Evolutionary conservation across 2,888 invertebrate genomes (phyloP).

Genomic region (Drosophila neoperkinsi): DNA sequence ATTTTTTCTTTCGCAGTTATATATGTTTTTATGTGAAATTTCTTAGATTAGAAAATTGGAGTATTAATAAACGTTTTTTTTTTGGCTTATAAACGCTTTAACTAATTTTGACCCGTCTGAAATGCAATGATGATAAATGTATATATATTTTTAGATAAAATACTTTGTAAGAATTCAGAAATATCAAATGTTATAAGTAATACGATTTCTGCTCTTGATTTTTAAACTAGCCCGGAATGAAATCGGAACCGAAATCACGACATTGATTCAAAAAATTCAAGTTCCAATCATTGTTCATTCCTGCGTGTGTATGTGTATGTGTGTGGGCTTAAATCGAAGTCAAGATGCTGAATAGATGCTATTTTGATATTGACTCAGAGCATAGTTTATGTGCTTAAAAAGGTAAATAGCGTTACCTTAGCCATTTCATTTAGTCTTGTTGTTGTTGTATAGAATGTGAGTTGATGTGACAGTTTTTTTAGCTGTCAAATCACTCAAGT

Average conservation of each 20-base stretch:
- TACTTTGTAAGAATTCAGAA: neutral
- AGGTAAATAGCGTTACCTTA: neutral
- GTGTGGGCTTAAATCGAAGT: neutral
- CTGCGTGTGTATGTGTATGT: no score
- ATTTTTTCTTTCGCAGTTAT: neutral
- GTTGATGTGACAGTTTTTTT: neutral
- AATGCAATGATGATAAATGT: neutral
- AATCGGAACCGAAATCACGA: neutral
- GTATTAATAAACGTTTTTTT: neutral
- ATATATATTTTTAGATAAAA: neutral
- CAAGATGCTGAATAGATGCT: neutral
- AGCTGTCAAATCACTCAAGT: constrained; percentile 18
- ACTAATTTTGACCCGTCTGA: neutral
- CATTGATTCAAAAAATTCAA: neutral
- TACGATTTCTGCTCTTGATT: neutral
- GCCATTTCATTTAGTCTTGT: neutral
- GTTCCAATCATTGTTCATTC: neutral
- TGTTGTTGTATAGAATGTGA: neutral
- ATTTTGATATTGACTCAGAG: neutral
- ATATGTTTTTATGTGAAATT: neutral
- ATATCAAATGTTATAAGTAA: neutral
- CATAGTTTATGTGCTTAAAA: neutral
- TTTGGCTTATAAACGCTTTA: neutral
- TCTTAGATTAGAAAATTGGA: neutral
- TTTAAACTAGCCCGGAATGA: neutral